Conservation (phyloP, 2,113 vertebrate genomes). For the Glaucomys volans region DNA sequence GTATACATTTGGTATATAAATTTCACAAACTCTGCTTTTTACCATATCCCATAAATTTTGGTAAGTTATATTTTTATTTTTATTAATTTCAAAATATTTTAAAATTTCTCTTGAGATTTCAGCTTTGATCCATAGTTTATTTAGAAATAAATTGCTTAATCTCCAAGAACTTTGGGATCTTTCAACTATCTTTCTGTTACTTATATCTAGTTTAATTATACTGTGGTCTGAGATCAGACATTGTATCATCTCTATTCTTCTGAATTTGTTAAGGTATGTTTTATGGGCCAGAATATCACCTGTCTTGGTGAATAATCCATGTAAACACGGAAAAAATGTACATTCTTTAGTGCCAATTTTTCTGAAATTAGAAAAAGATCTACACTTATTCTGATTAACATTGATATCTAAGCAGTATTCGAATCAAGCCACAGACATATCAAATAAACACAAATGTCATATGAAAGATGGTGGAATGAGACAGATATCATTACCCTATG, state of each 20-base stretch:
- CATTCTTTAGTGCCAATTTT: constrained; percentile 66
- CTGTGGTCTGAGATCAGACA: not conserved
- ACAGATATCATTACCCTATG: no score
- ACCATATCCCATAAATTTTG: not conserved
- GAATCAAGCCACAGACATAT: constrained; percentile 11
- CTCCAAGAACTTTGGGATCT: not conserved
- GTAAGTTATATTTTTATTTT: not conserved
- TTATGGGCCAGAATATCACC: not conserved
- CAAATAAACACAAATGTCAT: constrained; percentile 79
- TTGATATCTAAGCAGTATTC: not conserved
- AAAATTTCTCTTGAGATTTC: not conserved
- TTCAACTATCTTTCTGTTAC: not conserved
- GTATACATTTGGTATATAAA: not conserved
- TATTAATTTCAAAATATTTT: not conserved
- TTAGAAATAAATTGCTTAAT: not conserved
- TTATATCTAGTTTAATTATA: not conserved
- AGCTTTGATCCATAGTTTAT: not conserved
- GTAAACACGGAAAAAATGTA: not conserved
- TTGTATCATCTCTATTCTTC: not conserved
- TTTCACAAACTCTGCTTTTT: not conserved
- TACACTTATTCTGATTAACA: constrained; percentile 77
- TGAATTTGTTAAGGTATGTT: not conserved
- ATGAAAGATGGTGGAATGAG: no score
- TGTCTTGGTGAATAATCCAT: not conserved
- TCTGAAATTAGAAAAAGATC: constrained; percentile 70